Conservation (phyloP, 1,140 invertebrate species). For the Atta texana region DNA sequence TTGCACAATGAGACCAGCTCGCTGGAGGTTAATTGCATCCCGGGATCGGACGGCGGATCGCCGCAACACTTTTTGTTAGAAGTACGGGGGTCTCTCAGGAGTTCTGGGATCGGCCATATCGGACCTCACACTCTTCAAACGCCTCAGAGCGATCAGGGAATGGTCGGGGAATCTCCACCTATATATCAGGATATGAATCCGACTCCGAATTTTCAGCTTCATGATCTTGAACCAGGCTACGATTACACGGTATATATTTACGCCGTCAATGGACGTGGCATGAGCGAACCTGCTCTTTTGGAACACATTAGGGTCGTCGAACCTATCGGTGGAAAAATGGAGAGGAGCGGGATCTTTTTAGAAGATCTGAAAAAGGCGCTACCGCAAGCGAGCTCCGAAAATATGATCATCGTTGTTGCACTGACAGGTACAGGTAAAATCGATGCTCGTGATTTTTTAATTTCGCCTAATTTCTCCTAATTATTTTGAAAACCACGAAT, state of each 20-base stretch:
- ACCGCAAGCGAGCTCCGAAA: constrained; percentile 76
- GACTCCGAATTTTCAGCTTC: constrained; percentile 88
- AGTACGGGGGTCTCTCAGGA: constrained; percentile 89
- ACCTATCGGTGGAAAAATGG: constrained; percentile 79
- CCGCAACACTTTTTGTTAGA: constrained; percentile 94
- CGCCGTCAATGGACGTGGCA: constrained; percentile 90
- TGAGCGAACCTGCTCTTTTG: constrained; percentile 88
- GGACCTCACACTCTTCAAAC: constrained; percentile 84
- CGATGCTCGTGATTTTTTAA: background rate
- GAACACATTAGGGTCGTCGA: constrained; percentile 87
- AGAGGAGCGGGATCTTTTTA: constrained; percentile 78
- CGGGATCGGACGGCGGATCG: constrained; percentile 93
- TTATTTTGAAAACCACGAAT: background rate
- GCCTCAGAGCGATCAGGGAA: constrained; percentile 88
- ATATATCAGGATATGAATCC: constrained; percentile 88
- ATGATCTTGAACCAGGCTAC: constrained; percentile 89
- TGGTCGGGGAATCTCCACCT: constrained; percentile 85
- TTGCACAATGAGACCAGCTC: constrained; percentile 89
- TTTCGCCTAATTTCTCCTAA: background rate
- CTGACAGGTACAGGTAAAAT: constrained; percentile 80
- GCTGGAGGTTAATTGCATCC: constrained; percentile 91
- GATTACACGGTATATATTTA: constrained; percentile 90
- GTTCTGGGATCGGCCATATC: constrained; percentile 78
- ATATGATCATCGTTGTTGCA: constrained; percentile 78
- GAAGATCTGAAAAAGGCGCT: constrained; percentile 81